phyloP scores from a whole-genome alignment of 2,113 vertebrate species.

The Elephantulus edwardii region DNA sequence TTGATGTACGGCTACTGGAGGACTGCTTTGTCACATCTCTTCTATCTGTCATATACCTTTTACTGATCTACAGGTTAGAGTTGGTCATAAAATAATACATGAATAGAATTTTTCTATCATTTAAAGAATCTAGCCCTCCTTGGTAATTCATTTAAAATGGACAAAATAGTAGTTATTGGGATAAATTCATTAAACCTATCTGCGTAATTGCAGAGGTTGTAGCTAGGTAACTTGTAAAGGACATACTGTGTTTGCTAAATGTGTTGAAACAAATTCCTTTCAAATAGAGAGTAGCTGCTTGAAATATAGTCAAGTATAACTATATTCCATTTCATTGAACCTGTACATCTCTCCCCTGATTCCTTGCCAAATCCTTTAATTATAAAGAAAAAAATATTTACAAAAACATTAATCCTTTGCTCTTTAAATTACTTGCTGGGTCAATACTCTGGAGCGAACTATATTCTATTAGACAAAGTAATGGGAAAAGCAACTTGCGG shows the following conservation, averaged over 20 bases:
- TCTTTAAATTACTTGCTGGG: conserved; percentile 34
- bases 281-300: background rate
- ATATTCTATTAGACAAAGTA: conserved; percentile 38
- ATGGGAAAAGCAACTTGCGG: conserved; percentile 46
- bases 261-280: conserved; percentile 6
- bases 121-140: conserved; percentile 11
- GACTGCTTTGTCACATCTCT: background rate
- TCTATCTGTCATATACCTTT: conserved; percentile 4
- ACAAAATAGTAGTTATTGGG: background rate
- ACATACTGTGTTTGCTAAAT: background rate
- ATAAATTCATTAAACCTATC: background rate
- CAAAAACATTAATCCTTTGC: conserved; percentile 28
- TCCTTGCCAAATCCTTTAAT: background rate
- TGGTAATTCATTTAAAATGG: conserved; percentile 5
- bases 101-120: background rate
- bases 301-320: conserved; percentile 15
- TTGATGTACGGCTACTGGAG: background rate
- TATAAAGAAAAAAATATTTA: conserved; percentile 61
- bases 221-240: conserved; percentile 12
- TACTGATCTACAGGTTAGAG: conserved; percentile 23
- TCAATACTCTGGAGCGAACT: conserved; percentile 33
- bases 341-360: background rate
- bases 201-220: background rate
- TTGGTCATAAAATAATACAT: background rate
- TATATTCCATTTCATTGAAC: background rate